Evolutionary conservation across 1,140 invertebrate genomes (phyloP).

Genomic region (Caenorhabditis brenneri): DNA sequence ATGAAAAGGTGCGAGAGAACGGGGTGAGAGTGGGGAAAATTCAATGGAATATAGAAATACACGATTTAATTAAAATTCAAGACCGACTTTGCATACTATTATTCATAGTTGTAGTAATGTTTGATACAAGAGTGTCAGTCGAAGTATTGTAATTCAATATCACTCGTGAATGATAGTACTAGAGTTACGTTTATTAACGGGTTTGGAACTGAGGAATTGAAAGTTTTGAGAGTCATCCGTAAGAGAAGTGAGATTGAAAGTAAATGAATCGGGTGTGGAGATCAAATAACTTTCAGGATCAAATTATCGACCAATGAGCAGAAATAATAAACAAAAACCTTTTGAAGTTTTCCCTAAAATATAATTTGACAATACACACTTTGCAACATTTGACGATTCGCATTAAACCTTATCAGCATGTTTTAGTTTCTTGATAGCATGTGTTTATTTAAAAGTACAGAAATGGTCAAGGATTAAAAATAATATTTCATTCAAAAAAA

Average conservation of each 20-base stretch:
- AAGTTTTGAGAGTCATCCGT: neutral
- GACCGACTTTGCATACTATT: conserved; percentile 34
- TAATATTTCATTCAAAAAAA: neutral
- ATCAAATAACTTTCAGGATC: conserved; percentile 8
- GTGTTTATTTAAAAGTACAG: neutral
- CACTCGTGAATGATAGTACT: neutral
- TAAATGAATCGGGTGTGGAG: neutral
- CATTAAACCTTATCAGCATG: conserved; percentile 32
- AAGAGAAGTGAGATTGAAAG: neutral
- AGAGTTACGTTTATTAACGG: too few species aligned
- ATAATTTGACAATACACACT: neutral
- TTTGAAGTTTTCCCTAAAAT: neutral
- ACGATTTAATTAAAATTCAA: conserved; percentile 38
- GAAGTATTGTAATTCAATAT: neutral
- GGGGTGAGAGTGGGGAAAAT: neutral
- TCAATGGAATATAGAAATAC: neutral
- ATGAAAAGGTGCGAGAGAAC: neutral
- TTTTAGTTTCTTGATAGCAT: neutral
- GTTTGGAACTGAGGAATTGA: neutral
- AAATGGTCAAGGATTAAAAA: neutral
- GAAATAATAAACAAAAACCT: conserved; percentile 7
- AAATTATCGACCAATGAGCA: conserved; percentile 15
- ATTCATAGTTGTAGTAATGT: conserved; percentile 8
- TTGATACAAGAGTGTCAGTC: neutral
- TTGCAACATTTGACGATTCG: neutral